Conservation (phyloP, 2,797 vertebrate species). For the Gymnothorax javanicus region DNA sequence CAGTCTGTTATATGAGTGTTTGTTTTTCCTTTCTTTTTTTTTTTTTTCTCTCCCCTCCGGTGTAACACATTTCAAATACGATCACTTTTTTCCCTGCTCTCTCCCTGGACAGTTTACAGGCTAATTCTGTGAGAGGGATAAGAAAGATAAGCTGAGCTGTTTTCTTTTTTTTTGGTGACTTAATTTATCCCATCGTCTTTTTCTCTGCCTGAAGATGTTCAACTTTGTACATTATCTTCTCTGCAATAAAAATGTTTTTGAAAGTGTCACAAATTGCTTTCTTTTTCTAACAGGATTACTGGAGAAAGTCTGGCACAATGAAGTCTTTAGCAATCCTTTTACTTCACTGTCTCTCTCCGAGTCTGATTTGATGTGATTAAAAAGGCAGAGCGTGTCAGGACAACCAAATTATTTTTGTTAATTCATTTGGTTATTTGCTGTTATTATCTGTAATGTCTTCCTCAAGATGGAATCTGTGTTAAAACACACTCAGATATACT, state of each 20-base stretch:
- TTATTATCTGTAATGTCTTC: neutral
- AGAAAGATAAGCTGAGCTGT: conserved; percentile 39
- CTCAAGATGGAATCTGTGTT: neutral
- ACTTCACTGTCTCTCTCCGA: conserved; percentile 46
- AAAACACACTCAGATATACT: neutral
- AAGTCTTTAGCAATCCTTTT: conserved; percentile 31
- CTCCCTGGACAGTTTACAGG: conserved; percentile 32
- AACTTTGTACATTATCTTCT: conserved; percentile 45
- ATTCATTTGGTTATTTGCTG: neutral
- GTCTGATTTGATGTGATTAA: conserved; percentile 54
- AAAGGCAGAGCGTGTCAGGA: neutral
- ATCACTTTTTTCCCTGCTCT: conserved; percentile 28
- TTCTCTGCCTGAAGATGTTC: conserved; percentile 35
- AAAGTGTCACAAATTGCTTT: conserved; percentile 60
- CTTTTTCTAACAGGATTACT: conserved; percentile 65
- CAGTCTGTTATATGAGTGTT: conserved; percentile 8
- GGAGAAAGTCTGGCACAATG: conserved; percentile 47
- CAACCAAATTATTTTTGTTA: conserved; percentile 5
- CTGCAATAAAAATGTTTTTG: conserved; percentile 56
- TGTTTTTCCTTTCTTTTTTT: neutral
- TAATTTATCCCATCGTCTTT: conserved; percentile 35
- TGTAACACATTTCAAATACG: conserved; percentile 42
- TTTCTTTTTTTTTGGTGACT: conserved; percentile 33
- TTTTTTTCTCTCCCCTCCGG: conserved; percentile 24
- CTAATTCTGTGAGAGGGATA: conserved; percentile 40